Evolutionary conservation across 2,797 vertebrate species (phyloP), one percentile per base, ranked within the genome.

Genomic region (Hyperoplus immaculatus): DNA sequence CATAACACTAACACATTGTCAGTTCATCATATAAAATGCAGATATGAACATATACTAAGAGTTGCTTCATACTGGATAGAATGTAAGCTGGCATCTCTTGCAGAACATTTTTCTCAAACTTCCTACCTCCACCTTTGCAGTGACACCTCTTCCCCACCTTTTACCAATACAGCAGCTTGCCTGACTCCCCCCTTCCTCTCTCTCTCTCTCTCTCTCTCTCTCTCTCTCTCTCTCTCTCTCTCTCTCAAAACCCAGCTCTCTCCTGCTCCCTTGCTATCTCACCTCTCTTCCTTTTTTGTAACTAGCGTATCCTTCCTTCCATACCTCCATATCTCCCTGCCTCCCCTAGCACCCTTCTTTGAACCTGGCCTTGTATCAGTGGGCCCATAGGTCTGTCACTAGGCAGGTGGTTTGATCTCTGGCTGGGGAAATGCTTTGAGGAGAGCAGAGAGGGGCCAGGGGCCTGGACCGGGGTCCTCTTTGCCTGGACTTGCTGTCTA

Each of bases 321-420:
- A 93, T 83, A 75, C n/a, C 69, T 75, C 75, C 39, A 50, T 77
- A 75, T 46, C 77, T 69, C 95, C 87, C 93, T 91, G 21, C 68
- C 72, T 94, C 95, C 94, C 94, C 54, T 54, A 74, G 80, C 90
- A 84, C 78, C 85, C 93, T 93, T 90, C 96, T 97, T 97, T 97
- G 96, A 97, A 97, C 95, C 94, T 94, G 95, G 95, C 78, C 96
- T 95, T 95, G 95, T 93, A 95, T 93, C 95, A 90, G 78, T 94
- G 95, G 96, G 95, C 95, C 93, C 90, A 93, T 94, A 91, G 89
- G 94, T 94, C 94, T 97, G 96, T 97, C 96, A 97, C 96, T 94
- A 96, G 95, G 93, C 95, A 90, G 92, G 94, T 86, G 96, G 91
- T 97, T 97, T 97, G 96, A 97, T 97, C 96, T 97, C 95, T 84